Base-by-base conservation (phyloP, 2,888 invertebrate genomes). In the Noctua janthe region DNA sequence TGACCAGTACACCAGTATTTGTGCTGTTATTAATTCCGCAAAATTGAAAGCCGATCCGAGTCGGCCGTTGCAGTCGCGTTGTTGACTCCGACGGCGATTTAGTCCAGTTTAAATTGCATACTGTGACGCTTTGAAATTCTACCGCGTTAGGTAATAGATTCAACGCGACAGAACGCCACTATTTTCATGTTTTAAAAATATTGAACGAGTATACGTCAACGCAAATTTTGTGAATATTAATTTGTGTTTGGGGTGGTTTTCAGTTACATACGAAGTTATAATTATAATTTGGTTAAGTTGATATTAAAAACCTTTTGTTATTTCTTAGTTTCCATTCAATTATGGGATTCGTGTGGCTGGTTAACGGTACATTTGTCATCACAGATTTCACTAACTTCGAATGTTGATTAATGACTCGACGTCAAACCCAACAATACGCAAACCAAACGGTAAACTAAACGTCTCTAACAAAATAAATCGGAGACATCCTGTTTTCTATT, bases 11-110 rank as follows among this genome's bases (percentile, higher is more conserved):
- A 82, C 84, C 81, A 90, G 89, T 88, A 92, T 92, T 92, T 91
- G 91, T 92, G 92, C 92, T 92, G 94, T 93, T 94, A 95, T 95
- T 94, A 94, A 94, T 95, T 94, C 94, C 90, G 92, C 92, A 92
- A 91, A 95, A 95, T 94, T 94, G 95, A 94, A 95, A 94, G 93
- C 92, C 91, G 93, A 94, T 91, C 92, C 91, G 90, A 88, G 89
- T 88, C 87, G 86, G 84, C 88, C 85, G 90, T 88, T 89, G 87
- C 90, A 86, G 89, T 90, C 87, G 87, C 84, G 86, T 87, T 90
- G 90, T 90, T 90, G 87, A 90, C 84, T 90, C 82, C 82, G 76
- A 76, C 84, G 86, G 80, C 90, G 87, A 90, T 91, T 91, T 89
- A 89, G 90, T 87, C 84, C 88, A 86, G 87, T 90, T 88, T 86